phyloP scores from a whole-genome alignment of 53 echinoderm and acorn worm species.

The Hippasteria phrygiana region DNA sequence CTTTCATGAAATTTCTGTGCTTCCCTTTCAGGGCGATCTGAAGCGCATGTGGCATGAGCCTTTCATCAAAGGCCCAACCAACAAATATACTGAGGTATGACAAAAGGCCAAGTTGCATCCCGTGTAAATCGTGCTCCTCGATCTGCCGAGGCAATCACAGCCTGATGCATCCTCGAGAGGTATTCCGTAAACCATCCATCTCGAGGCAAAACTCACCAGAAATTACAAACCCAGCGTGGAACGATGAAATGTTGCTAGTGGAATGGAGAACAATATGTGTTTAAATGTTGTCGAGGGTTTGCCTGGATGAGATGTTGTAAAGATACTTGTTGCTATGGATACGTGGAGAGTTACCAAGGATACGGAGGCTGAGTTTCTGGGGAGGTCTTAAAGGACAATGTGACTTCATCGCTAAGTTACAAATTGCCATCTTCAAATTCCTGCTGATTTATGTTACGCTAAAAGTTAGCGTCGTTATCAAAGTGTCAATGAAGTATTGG shows the following conservation, averaged over 20 bases:
- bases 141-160: too few relatives aligned
- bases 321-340: background rate
- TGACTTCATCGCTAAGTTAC: too few relatives aligned
- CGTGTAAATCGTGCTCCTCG: slow-evolving; percentile 24
- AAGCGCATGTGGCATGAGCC: slow-evolving; percentile 97
- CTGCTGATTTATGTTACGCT: background rate
- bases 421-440: background rate
- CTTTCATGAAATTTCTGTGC: background rate
- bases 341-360: background rate
- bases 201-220: too few relatives aligned
- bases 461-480: background rate
- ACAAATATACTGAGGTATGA: slow-evolving; percentile 94
- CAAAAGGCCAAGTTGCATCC: slow-evolving; percentile 71
- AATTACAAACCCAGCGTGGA: too few relatives aligned
- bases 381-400: background rate
- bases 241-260: too few relatives aligned
- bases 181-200: too few relatives aligned
- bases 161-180: too few relatives aligned
- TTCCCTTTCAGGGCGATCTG: slow-evolving; percentile 84
- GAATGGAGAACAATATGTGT: too few relatives aligned
- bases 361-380: background rate
- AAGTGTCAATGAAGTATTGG: background rate
- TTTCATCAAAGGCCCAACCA: slow-evolving; percentile 80
- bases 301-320: background rate
- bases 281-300: background rate